A percentile compares a stretch with the other conserved stretches of the same genome.
Conservation (phyloP, 2,113 vertebrate genomes). For the Melanostigma gelatinosum region DNA sequence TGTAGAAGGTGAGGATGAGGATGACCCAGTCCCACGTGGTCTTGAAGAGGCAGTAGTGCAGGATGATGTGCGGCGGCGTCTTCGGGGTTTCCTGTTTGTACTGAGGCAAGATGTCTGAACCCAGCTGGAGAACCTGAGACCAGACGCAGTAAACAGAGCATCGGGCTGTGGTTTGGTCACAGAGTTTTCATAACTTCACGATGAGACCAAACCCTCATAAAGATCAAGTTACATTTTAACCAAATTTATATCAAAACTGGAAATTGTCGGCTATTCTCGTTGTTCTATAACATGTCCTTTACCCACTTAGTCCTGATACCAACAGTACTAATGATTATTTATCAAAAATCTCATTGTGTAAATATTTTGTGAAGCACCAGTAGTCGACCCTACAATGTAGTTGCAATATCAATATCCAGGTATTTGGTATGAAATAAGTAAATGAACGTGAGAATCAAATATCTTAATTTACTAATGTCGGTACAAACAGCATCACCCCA, state of each 20-base stretch:
- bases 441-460: background rate
- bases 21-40: conserved; percentile 99
- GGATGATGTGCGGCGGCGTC: conserved; percentile 96
- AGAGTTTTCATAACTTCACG: background rate
- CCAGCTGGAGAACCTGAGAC: conserved; percentile 92
- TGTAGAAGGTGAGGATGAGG: conserved; percentile 97
- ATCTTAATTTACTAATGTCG: background rate
- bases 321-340: too few species aligned
- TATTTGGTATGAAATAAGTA: background rate
- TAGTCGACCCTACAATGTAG: background rate
- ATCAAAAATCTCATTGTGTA: too few species aligned
- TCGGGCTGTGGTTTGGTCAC: background rate
- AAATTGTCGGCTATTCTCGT: too few species aligned
- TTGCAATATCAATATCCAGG: background rate
- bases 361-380: too few species aligned
- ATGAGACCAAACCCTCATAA: background rate
- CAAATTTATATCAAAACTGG: background rate
- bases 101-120: conserved; percentile 96
- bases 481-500: background rate
- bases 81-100: conserved; percentile 98
- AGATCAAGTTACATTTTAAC: background rate
- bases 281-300: background rate
- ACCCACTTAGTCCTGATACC: too few species aligned
- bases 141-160: background rate
- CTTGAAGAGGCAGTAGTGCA: conserved; percentile 98